Percentiles rank a stretch among this genome's conserved stretches.
These are phyloP conservation scores for Serrognathus titanus DNA, from an alignment of 2,888 invertebrate genomes.

Conservation along the genomic window DNA sequence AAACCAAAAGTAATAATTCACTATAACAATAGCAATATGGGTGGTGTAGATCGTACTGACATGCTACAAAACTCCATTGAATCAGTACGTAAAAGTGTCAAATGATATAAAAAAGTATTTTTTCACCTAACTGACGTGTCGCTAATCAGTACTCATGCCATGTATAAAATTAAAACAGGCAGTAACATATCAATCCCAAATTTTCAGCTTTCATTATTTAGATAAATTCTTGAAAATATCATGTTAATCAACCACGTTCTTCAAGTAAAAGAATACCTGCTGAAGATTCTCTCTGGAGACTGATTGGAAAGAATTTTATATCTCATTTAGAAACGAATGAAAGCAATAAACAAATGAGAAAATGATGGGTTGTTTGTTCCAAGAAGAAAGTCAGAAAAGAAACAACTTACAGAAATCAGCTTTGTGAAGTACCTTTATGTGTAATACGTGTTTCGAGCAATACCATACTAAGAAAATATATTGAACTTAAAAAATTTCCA, in stretches of 20 bases:
- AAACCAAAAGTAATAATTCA: slow-evolving; percentile 32
- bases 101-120: slow-evolving; percentile 11
- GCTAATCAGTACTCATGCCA: slow-evolving; percentile 11
- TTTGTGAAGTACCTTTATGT: background rate
- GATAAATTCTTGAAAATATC: slow-evolving; percentile 1
- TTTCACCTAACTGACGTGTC: slow-evolving; percentile 14
- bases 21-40: slow-evolving; percentile 32
- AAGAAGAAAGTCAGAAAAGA: background rate
- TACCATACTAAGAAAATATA: background rate
- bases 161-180: slow-evolving; percentile 12
- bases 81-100: slow-evolving; percentile 6
- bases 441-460: background rate
- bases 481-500: background rate
- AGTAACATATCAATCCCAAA: slow-evolving; percentile 6
- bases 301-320: background rate
- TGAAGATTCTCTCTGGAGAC: background rate
- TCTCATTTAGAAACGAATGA: background rate
- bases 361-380: background rate
- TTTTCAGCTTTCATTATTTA: background rate
- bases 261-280: background rate
- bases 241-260: background rate
- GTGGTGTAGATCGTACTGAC: slow-evolving; percentile 24
- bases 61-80: slow-evolving; percentile 8
- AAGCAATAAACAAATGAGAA: background rate
- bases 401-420: too few species aligned